Conservation (phyloP, 2,888 invertebrate genomes). For the Didymodactylos carnosus region DNA sequence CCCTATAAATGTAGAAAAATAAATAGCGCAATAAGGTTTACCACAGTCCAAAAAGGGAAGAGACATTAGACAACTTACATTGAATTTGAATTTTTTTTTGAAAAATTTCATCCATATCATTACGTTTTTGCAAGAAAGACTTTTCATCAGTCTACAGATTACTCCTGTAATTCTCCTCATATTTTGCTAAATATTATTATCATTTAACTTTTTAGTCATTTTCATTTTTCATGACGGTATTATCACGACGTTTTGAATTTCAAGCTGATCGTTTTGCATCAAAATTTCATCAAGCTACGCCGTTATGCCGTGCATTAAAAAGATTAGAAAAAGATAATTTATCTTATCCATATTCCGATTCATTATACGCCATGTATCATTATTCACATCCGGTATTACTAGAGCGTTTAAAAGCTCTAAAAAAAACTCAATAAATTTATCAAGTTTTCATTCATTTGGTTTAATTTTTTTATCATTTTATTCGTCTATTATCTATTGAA, state of each 20-base stretch:
- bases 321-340: slow-evolving; percentile 86
- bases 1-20: no score
- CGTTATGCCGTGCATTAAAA: slow-evolving; percentile 61
- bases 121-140: no score
- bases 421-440: not conserved
- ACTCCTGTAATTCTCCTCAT: no score
- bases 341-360: slow-evolving; percentile 78
- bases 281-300: slow-evolving; percentile 49
- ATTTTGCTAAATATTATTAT: no score
- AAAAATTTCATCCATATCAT: no score
- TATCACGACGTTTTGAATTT: slow-evolving; percentile 63
- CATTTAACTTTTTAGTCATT: slow-evolving; percentile 36
- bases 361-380: slow-evolving; percentile 76
- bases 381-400: slow-evolving; percentile 86
- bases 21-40: no score
- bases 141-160: no score
- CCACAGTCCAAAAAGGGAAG: no score
- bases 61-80: no score
- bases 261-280: slow-evolving; percentile 79
- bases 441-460: not conserved
- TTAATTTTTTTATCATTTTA: not conserved
- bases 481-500: not conserved
- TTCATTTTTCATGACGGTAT: slow-evolving; percentile 40
- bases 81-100: no score
- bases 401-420: slow-evolving; percentile 42